phyloP scores from a whole-genome alignment of 1,140 invertebrate genomes.

The Trachymyrmex septentrionalis region DNA sequence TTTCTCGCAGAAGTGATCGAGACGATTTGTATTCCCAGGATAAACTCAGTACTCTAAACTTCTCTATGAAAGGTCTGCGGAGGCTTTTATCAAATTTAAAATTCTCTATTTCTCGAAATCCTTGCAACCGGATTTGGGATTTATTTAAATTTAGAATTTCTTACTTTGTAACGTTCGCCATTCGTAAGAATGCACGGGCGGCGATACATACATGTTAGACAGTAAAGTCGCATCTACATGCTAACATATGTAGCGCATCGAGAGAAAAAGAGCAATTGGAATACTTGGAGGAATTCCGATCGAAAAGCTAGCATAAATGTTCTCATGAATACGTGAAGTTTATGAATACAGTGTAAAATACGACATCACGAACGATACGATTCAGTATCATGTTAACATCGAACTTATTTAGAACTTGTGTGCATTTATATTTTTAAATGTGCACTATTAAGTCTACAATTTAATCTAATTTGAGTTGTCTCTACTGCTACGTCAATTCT shows the following conservation, averaged over 20 bases:
- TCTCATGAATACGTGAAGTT: constrained; percentile 53
- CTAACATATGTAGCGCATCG: constrained; percentile 49
- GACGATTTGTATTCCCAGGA: constrained; percentile 73
- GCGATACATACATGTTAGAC: constrained; percentile 44
- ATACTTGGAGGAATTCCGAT: constrained; percentile 28
- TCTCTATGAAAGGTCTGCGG: constrained; percentile 29
- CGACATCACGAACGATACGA: background rate
- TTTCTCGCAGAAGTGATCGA: constrained; percentile 43
- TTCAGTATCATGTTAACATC: constrained; percentile 19
- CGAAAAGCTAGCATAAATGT: constrained; percentile 42
- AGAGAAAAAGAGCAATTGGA: constrained; percentile 33
- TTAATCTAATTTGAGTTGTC: too few relatives aligned
- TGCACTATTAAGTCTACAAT: too few relatives aligned
- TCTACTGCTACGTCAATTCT: too few relatives aligned
- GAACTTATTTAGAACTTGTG: too few relatives aligned
- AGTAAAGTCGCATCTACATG: constrained; percentile 27
- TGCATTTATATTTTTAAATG: too few relatives aligned
- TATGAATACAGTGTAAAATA: constrained; percentile 15
- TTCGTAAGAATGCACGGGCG: constrained; percentile 20
- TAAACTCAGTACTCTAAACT: constrained; percentile 57
- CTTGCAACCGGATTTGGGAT: constrained; percentile 15
- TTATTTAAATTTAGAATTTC: constrained; percentile 61
- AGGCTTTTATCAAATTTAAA: constrained; percentile 55
- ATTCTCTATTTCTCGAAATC: constrained; percentile 55
- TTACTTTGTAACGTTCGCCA: constrained; percentile 33